phyloP scores from a whole-genome alignment of 1,140 invertebrate species.

The Sycophaga agraensis region DNA sequence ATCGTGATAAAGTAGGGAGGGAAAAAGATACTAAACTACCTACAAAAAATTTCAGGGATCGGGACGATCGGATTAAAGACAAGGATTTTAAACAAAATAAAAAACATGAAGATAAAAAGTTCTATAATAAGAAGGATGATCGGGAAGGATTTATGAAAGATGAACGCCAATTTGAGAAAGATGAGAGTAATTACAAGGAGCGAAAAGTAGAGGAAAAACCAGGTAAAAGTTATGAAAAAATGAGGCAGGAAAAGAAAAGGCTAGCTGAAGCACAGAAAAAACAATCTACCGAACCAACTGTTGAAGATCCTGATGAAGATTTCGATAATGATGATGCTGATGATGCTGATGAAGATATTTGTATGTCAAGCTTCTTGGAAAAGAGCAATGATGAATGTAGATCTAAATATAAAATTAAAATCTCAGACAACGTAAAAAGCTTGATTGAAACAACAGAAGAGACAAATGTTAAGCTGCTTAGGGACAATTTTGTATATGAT shows the following conservation, averaged over 20 bases:
- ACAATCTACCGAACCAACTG: slow-evolving; percentile 35
- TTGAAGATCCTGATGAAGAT: slow-evolving; percentile 21
- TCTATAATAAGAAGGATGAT: slow-evolving; percentile 43
- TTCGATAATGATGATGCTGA: background rate
- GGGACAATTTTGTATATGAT: too few relatives aligned
- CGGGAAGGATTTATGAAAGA: slow-evolving; percentile 40
- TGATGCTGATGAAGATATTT: background rate
- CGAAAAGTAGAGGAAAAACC: slow-evolving; percentile 48
- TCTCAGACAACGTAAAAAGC: too few relatives aligned
- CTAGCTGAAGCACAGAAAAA: slow-evolving; percentile 47
- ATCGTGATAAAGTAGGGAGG: slow-evolving; percentile 44
- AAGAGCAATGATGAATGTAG: slow-evolving; percentile 21
- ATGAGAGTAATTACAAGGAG: slow-evolving; percentile 43
- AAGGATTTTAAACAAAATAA: slow-evolving; percentile 54
- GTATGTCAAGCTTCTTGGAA: slow-evolving; percentile 7
- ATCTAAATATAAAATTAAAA: slow-evolving; percentile 13
- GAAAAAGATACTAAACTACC: slow-evolving; percentile 45
- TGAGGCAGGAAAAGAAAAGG: slow-evolving; percentile 53
- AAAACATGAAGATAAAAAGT: slow-evolving; percentile 55
- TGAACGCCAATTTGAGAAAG: slow-evolving; percentile 41
- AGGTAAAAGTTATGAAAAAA: slow-evolving; percentile 57
- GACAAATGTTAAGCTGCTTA: too few relatives aligned
- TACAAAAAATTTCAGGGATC: slow-evolving; percentile 49
- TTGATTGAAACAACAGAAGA: too few relatives aligned
- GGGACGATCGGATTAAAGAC: slow-evolving; percentile 52